phyloP scores from a whole-genome alignment of 2,113 vertebrate genomes.

The Rhabdornis inornatus region DNA sequence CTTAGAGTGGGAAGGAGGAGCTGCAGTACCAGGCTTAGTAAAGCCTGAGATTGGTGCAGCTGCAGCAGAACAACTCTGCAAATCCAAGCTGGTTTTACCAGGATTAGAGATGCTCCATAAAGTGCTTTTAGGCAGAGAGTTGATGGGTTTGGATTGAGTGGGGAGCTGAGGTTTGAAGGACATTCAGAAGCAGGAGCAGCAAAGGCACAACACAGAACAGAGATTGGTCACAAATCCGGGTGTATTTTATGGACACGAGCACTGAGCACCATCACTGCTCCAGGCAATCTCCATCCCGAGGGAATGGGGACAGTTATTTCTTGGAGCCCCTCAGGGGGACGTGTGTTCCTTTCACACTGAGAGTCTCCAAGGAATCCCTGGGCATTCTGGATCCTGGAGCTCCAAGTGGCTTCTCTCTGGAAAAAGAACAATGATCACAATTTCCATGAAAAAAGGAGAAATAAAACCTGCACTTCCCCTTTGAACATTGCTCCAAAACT shows the following conservation, averaged over 20 bases:
- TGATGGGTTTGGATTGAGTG: not conserved
- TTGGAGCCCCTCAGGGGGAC: constrained; percentile 69
- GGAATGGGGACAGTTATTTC: constrained; percentile 56
- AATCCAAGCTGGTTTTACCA: not conserved
- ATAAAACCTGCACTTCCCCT: not conserved
- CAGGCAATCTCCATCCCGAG: not conserved
- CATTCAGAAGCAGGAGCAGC: constrained; percentile 8
- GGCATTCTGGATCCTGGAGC: constrained; percentile 25
- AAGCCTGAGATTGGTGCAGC: not conserved
- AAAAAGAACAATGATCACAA: not conserved
- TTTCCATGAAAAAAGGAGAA: not conserved
- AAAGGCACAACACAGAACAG: constrained; percentile 41
- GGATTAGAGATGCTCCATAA: not conserved
- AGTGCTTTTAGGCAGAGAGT: constrained; percentile 40
- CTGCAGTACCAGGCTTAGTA: not conserved
- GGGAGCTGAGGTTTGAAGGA: not conserved
- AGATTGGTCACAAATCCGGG: constrained; percentile 63
- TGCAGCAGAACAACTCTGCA: not conserved
- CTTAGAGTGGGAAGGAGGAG: not conserved
- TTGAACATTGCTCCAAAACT: not conserved
- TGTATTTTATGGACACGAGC: not conserved
- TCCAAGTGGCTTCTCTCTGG: constrained; percentile 71
- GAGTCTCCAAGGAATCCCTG: constrained; percentile 46
- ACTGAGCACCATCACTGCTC: constrained; percentile 66
- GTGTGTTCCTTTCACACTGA: constrained; percentile 67